Conservation (phyloP, 2,888 invertebrate genomes). For the Gnatocerus cornutus region DNA sequence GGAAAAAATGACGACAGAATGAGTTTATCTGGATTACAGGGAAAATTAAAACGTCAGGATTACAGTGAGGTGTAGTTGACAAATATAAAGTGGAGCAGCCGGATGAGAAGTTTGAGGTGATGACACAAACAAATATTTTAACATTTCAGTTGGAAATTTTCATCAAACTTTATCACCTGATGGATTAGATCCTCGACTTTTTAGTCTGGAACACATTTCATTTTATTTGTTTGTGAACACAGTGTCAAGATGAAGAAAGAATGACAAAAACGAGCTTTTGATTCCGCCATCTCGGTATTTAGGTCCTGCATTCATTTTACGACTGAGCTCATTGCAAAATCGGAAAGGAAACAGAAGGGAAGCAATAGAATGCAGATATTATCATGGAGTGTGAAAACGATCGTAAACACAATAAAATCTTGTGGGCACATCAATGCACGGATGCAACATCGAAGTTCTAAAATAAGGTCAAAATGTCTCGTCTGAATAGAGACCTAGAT, state of each 20-base stretch:
- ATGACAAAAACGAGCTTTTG: not conserved
- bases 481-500: constrained; percentile 1
- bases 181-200: no score
- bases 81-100: not conserved
- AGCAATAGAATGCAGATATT: constrained; percentile 4
- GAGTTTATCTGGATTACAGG: not conserved
- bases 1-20: constrained; percentile 6
- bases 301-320: not conserved
- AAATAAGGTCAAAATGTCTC: constrained; percentile 20
- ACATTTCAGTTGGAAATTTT: no score
- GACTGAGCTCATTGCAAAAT: constrained; percentile 1
- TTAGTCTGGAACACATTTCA: no score
- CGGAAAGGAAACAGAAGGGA: not conserved
- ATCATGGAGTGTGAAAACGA: constrained; percentile 3
- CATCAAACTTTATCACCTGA: no score
- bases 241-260: not conserved
- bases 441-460: constrained; percentile 1
- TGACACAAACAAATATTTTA: not conserved
- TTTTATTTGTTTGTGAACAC: no score
- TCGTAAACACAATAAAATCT: constrained; percentile 15
- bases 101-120: not conserved
- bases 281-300: not conserved
- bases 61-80: not conserved
- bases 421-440: not conserved
- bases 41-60: constrained; percentile 4